Evolutionary conservation across 2,888 invertebrate genomes (phyloP), one percentile per base, ranked within the genome.

Genomic region (Galeopsomyia nigrocyanea): DNA sequence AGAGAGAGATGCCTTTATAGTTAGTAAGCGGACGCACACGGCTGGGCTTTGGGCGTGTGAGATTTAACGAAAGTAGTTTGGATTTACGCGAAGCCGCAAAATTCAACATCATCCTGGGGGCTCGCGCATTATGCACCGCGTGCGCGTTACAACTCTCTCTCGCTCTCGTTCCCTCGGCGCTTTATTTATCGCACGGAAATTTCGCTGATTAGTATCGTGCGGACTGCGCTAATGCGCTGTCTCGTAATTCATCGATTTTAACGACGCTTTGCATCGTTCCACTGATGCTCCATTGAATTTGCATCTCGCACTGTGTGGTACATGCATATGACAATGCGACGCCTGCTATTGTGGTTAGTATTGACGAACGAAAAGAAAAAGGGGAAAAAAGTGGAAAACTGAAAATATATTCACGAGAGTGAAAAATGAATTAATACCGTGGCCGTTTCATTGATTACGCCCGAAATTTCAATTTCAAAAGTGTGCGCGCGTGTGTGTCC

Each of bases 171-270:
- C 80, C 80, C 80, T 81, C 79, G 77, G 79, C 84, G 82, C 56
- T 84, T 85, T 86, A 85, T 86, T 86, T 85, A 86, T 86, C 82
- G 85, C 82, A 84, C 83, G 83, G 85, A 85, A 85, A 86, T 86
- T 86, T 84, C 79, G 83, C 86, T 86, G 85, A 86, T 86, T 86
- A 86, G 86, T 83, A 86, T 86, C 86, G 84, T 84, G 84, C 82
- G 82, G 83, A 84, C 83, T 83, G 83, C 82, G 81, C 84, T 86
- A 85, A 86, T 85, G 84, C 84, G 81, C 82, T 84, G 84, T 83
- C 83, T 85, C 84, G 84, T 85, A 85, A 86, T 85, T 86, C 83
- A 86, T 84, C 84, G 85, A 85, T 86, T 85, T 84, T 83, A 84
- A 83, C 83, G 81, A 80, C 49, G 56, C 31, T 31, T 26, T 56